These are phyloP conservation scores for Paracanthobrama guichenoti DNA, from an alignment of 2,113 vertebrate species.

Conservation along the genomic window DNA sequence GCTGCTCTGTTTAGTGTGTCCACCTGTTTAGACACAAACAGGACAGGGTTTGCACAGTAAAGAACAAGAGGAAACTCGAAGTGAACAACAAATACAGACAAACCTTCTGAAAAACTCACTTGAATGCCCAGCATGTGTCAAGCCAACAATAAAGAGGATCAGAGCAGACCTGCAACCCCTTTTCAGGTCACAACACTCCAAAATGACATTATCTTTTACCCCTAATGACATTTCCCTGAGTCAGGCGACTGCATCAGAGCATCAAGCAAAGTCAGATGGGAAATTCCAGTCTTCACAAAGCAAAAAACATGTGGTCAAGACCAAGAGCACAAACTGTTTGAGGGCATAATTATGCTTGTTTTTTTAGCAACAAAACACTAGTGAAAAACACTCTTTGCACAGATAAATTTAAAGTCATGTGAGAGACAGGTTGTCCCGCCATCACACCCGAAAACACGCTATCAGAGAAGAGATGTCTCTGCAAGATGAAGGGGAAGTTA, in stretches of 20 bases:
- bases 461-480: too few species aligned
- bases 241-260: not conserved
- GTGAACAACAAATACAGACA: not conserved
- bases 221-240: not conserved
- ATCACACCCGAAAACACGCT: too few species aligned
- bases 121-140: not conserved
- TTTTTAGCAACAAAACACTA: not conserved
- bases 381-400: not conserved
- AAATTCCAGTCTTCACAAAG: conserved; percentile 9
- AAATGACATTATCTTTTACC: not conserved
- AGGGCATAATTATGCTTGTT: not conserved
- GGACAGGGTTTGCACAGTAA: conserved; percentile 10
- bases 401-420: not conserved
- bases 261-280: not conserved
- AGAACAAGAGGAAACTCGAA: not conserved
- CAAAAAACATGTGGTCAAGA: not conserved
- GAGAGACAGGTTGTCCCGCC: too few species aligned
- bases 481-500: too few species aligned
- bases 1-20: not conserved
- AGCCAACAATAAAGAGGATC: not conserved
- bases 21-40: conserved; percentile 20
- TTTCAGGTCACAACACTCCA: not conserved
- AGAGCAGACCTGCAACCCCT: not conserved
- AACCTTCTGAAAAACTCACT: not conserved
- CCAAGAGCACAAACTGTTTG: not conserved